A percentile compares a stretch with the other conserved stretches of the same genome.
Conservation (phyloP, 2,113 vertebrate genomes). For the Ranitomeya variabilis region DNA sequence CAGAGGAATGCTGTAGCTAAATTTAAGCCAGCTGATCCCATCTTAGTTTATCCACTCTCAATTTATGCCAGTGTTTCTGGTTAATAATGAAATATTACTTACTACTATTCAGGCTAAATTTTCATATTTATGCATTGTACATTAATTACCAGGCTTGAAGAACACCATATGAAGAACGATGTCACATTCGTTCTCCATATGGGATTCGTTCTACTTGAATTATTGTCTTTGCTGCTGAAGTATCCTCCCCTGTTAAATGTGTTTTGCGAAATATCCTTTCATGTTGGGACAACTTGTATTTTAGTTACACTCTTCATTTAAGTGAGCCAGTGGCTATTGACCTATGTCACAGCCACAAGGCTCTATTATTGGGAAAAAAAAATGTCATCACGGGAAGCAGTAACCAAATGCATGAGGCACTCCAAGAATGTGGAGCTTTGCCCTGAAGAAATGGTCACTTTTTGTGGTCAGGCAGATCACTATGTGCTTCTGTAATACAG, state of each 20-base stretch:
- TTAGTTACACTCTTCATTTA: neutral
- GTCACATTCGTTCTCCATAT: neutral
- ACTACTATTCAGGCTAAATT: neutral
- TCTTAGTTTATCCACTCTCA: too few relatives aligned
- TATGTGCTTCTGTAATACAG: neutral
- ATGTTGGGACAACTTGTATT: conserved; percentile 7
- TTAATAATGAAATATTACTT: neutral
- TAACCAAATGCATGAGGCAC: neutral
- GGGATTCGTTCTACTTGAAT: neutral
- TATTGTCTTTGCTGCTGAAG: neutral
- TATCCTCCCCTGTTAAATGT: neutral
- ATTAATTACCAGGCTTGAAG: neutral
- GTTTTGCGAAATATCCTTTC: neutral
- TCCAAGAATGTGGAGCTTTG: neutral
- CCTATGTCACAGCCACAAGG: neutral
- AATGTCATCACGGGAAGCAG: neutral
- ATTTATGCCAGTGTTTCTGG: neutral
- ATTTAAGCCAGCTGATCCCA: too few relatives aligned
- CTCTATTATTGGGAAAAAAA: neutral
- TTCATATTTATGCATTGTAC: too few relatives aligned
- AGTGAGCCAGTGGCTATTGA: neutral
- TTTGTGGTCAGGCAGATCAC: conserved; percentile 6
- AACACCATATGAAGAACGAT: neutral
- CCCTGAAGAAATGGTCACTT: neutral
- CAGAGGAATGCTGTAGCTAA: too few relatives aligned